Evolutionary conservation across 2,797 vertebrate species (phyloP).

Genomic region (Cichlasoma orientale): DNA sequence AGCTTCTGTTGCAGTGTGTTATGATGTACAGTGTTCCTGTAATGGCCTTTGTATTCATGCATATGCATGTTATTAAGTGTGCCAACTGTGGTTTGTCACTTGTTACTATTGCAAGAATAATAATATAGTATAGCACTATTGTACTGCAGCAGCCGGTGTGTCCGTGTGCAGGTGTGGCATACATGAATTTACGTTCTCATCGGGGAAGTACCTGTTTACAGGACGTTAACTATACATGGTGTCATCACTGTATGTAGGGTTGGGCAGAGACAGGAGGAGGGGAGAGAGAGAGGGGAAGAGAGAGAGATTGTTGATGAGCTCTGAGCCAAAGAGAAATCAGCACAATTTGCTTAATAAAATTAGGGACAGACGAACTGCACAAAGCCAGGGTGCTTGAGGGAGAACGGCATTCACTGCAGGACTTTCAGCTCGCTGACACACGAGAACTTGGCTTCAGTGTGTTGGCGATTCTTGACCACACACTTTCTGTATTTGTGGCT

Average conservation of each 20-base stretch:
- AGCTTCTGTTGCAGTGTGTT: neutral
- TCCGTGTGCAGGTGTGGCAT: neutral
- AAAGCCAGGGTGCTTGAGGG: constrained; percentile 64
- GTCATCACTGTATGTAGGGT: constrained; percentile 32
- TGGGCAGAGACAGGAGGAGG: constrained; percentile 39
- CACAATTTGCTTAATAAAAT: constrained; percentile 85
- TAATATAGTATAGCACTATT: neutral
- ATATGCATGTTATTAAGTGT: neutral
- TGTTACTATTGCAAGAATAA: neutral
- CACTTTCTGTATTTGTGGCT: constrained; percentile 27
- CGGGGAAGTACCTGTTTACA: constrained; percentile 10
- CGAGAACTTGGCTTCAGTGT: constrained; percentile 14
- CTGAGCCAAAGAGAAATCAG: constrained; percentile 75
- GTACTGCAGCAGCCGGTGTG: neutral
- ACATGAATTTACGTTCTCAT: neutral
- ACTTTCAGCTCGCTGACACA: constrained; percentile 37
- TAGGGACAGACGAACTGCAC: constrained; percentile 74
- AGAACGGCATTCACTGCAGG: constrained; percentile 48
- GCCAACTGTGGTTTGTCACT: neutral
- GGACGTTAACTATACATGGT: neutral
- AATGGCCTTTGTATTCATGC: neutral
- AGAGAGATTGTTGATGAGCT: constrained; percentile 67
- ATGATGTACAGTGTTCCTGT: neutral
- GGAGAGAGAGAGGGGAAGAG: constrained; percentile 26
- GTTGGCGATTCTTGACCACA: constrained; percentile 12